Evolutionary conservation across 2,888 invertebrate species (phyloP), one percentile per base, ranked within the genome.

Genomic region (Ophion slaviceki): DNA sequence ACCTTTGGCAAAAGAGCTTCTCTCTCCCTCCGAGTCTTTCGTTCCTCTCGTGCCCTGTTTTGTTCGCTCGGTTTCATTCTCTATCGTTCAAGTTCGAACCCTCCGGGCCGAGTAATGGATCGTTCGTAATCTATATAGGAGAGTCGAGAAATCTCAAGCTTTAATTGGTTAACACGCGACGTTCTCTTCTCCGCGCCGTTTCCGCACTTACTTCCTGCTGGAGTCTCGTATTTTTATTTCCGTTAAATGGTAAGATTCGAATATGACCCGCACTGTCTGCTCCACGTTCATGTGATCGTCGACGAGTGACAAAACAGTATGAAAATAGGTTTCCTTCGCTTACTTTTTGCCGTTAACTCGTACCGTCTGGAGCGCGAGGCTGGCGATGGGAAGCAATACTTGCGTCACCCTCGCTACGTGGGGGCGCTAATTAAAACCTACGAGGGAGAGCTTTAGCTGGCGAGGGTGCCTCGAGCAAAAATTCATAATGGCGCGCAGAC

Each of bases 81-180:
- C 75, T 82, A 57, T 74, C 40, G 72, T 72, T 67, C 53, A 36
- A n/a, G 20, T 59, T 40, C 28, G 53, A 59, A 47, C 61, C 40
- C 78, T 82, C 85, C 78, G 20, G 28, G 64, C 75, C 75, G 82
- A 85, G 78, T 85, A 82, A 85, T 85, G 82, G 85, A 85, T 82
- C 82, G 82, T 82, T 82, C 75, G 75, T 82, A 67, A 79, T 11
- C 74, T 72, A 57, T 45, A 74, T 53, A 74, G 61, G 61, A 74
- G 57, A 24, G 45, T 20, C 45, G 32, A 57, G 70, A 61, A 36
- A 68, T 75, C 45, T 84, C 75, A 79, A 75, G 68, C 70, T 79
- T 79, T 79, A 82, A 85, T 85, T 82, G 85, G 79, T 82, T 82
- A 82, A 75, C 66, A 61, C 59, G 28, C 24, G 36, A 74, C 68